Percentiles rank a stretch among this genome's conserved stretches.
These are phyloP conservation scores for Orchestia grillus DNA, from an alignment of 1,140 invertebrate species.

Conservation along the genomic window DNA sequence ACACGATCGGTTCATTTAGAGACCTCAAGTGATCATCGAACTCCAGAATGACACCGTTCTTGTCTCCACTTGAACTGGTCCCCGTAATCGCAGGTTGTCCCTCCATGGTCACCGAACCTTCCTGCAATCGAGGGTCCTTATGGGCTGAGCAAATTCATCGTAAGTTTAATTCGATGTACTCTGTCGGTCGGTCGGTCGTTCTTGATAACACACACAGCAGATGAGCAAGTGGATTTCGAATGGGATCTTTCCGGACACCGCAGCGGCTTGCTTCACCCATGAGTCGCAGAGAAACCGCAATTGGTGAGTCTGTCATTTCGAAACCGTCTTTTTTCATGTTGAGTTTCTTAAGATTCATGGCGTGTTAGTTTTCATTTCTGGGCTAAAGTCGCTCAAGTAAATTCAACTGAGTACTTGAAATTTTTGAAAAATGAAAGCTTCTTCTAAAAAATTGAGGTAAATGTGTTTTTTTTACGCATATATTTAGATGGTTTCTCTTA, in stretches of 20 bases:
- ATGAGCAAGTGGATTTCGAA: neutral
- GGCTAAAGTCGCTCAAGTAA: neutral
- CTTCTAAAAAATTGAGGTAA: no score
- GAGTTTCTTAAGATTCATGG: no score
- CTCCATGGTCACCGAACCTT: neutral
- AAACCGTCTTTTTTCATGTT: no score
- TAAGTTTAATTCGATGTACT: neutral
- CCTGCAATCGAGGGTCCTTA: constrained; percentile 37
- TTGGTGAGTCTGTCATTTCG: neutral
- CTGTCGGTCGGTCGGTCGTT: neutral
- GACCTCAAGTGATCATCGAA: neutral
- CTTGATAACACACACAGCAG: neutral
- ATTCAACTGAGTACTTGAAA: neutral
- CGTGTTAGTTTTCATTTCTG: no score
- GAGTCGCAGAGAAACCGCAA: no score
- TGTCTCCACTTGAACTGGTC: constrained; percentile 3
- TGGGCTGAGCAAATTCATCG: constrained; percentile 29
- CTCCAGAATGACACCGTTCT: neutral
- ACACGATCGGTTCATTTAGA: constrained; percentile 19
- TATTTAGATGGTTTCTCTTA: no score
- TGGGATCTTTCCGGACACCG: neutral
- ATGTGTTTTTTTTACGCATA: no score
- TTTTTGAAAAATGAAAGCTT: neutral
- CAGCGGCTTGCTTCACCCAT: no score
- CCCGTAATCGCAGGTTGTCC: neutral